Evolutionary conservation across 2,888 invertebrate genomes (phyloP), one percentile per base, ranked within the genome.

Genomic region (Pandemis cinnamomeana): DNA sequence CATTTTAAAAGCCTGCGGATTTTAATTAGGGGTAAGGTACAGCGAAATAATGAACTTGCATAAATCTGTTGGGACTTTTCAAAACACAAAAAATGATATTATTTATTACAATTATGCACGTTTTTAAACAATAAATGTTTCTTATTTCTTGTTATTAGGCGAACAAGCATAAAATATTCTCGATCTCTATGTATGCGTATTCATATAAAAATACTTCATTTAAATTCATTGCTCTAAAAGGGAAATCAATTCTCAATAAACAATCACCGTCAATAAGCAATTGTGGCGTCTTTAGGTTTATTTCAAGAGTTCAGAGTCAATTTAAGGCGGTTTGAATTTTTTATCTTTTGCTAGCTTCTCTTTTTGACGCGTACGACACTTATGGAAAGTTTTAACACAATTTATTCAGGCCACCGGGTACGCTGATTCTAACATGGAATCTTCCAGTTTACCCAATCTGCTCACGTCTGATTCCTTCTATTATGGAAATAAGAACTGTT

Each of bases 401-500:
- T 51, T 51, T 15, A 15, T n/a, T 42, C n/a, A 62, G n/a, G 8
- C 13, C 0, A 5, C n/a, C 61, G 41, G 5, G 8, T 42, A 42
- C 7, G 42, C 7, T 5, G 8, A 44, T n/a, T 62, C n/a, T 62
- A n/a, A 44, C 15, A 42, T 15, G 13, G 62, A 8, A 0, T 53
- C 2, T 42, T 42, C 15, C 42, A 62, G 15, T n/a, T 15, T 5
- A 15, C 15, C 5, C 41, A 7, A 36, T 20, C 7, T 63, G 3
- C 15, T 44, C 3, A 15, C n/a, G 15, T 44, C 13, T 0, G 7
- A 63, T 44, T 15, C 15, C 15, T 63, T 75, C 72, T 76, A 75
- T 67, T 71, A 72, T 66, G 75, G 71, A 76, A 75, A 75, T 76
- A 72, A 67, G 75, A 75, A 75, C 66, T 71, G 66, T 67, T 63